Conservation (phyloP, 2,113 vertebrate species). For the Pachyramphus minor region DNA sequence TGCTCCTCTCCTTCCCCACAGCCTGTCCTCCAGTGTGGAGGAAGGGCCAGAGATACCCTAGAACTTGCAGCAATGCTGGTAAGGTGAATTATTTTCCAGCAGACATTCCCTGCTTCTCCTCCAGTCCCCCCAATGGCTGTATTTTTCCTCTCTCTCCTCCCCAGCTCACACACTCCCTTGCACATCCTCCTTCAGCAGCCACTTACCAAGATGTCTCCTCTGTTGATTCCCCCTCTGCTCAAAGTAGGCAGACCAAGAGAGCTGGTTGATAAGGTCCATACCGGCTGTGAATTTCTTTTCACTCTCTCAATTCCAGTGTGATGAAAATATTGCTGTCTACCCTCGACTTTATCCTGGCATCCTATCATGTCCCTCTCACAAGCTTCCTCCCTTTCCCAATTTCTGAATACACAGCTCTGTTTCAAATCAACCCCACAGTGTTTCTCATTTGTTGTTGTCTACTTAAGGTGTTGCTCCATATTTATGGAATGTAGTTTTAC, state of each 20-base stretch:
- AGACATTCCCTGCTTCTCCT: background rate
- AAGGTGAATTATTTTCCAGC: background rate
- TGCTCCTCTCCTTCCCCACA: background rate
- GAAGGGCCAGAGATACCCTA: background rate
- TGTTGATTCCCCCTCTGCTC: background rate
- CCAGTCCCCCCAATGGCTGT: rapidly evolving
- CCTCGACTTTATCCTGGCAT: slow-evolving; percentile 14
- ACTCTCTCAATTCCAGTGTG: background rate
- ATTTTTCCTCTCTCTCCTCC: background rate
- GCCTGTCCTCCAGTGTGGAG: background rate
- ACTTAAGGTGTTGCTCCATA: slow-evolving; percentile 52
- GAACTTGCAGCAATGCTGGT: background rate
- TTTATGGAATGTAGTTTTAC: slow-evolving; percentile 63
- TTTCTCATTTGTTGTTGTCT: slow-evolving; percentile 51
- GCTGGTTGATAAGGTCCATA: slow-evolving; percentile 23
- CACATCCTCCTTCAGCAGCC: background rate
- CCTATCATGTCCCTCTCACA: background rate
- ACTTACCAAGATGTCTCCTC: slow-evolving; percentile 32
- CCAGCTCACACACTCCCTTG: background rate
- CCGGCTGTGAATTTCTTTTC: background rate
- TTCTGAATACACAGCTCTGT: slow-evolving; percentile 9
- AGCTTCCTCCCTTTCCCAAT: background rate
- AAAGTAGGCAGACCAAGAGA: slow-evolving; percentile 13
- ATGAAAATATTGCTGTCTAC: background rate
- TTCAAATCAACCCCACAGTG: background rate